A percentile compares a stretch with the other conserved stretches of the same genome.
Conservation (phyloP, 2,888 invertebrate genomes). For the Aethes cnicana region DNA sequence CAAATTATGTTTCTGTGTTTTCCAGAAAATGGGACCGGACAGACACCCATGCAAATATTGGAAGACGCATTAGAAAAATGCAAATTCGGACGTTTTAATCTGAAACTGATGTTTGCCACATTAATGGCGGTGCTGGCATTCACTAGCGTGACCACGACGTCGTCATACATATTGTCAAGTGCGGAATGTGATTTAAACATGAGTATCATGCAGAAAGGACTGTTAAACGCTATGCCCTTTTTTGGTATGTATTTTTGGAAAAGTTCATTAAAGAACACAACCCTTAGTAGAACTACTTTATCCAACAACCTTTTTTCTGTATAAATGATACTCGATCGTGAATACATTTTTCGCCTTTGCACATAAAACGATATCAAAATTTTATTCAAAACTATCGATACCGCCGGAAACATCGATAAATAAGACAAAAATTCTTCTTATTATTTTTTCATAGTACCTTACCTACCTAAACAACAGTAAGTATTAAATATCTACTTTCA, state of each 20-base stretch:
- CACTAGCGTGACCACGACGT: conserved; percentile 49
- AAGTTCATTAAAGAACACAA: too few species aligned
- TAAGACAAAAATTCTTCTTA: too few species aligned
- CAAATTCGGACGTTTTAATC: conserved; percentile 55
- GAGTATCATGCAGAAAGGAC: conserved; percentile 54
- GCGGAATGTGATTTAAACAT: conserved; percentile 59
- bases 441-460: too few species aligned
- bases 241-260: conserved; percentile 46
- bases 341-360: too few species aligned
- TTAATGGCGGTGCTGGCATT: conserved; percentile 46
- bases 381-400: too few species aligned
- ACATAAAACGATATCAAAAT: too few species aligned
- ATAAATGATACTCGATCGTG: too few species aligned
- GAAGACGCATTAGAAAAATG: conserved; percentile 53
- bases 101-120: conserved; percentile 46
- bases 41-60: conserved; percentile 50
- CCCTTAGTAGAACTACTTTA: too few species aligned
- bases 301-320: too few species aligned
- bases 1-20: not conserved
- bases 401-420: too few species aligned
- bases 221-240: conserved; percentile 56
- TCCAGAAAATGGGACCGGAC: conserved; percentile 29
- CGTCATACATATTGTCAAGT: conserved; percentile 54
- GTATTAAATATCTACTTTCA: conserved; percentile 41
- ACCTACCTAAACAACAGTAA: not conserved